A percentile compares a stretch with the other conserved stretches of the same genome.
These are phyloP conservation scores for Podarcis lilfordi DNA, from an alignment of 2,797 vertebrate genomes.

Conservation along the genomic window DNA sequence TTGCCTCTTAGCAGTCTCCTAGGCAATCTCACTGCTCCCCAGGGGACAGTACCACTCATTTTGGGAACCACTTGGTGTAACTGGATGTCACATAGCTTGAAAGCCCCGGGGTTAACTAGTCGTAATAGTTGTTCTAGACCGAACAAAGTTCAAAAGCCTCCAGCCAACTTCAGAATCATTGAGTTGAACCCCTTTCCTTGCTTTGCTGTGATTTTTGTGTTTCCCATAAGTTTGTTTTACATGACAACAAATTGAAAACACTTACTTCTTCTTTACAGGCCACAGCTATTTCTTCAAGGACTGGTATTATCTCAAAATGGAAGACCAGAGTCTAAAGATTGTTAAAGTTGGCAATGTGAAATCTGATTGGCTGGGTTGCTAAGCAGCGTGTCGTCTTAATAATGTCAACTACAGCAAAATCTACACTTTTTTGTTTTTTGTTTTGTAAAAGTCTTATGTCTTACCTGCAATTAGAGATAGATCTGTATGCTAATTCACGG, in stretches of 20 bases:
- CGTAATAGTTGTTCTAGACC: no score
- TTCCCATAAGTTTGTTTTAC: not conserved
- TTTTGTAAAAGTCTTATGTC: slow-evolving; percentile 43
- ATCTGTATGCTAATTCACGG: slow-evolving; percentile 75
- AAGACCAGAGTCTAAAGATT: slow-evolving; percentile 95
- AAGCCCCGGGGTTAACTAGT: not conserved
- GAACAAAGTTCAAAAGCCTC: not conserved
- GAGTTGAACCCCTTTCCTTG: not conserved
- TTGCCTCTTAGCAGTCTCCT: no score
- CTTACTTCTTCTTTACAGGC: slow-evolving; percentile 77
- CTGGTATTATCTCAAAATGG: slow-evolving; percentile 93
- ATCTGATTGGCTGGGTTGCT: slow-evolving; percentile 96
- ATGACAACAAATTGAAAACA: not conserved
- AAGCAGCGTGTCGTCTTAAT: slow-evolving; percentile 70
- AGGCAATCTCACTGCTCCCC: no score
- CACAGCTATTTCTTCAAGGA: slow-evolving; percentile 98
- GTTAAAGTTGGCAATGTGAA: slow-evolving; percentile 95
- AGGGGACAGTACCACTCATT: no score
- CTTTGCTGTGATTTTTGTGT: not conserved
- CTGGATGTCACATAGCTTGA: not conserved
- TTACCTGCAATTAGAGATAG: slow-evolving; percentile 73
- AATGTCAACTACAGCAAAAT: slow-evolving; percentile 49
- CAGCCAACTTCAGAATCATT: not conserved
- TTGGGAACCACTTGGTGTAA: no score
- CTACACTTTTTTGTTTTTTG: slow-evolving; percentile 62